Conservation (phyloP, 2,888 invertebrate genomes). For the Helobdella robusta region DNA sequence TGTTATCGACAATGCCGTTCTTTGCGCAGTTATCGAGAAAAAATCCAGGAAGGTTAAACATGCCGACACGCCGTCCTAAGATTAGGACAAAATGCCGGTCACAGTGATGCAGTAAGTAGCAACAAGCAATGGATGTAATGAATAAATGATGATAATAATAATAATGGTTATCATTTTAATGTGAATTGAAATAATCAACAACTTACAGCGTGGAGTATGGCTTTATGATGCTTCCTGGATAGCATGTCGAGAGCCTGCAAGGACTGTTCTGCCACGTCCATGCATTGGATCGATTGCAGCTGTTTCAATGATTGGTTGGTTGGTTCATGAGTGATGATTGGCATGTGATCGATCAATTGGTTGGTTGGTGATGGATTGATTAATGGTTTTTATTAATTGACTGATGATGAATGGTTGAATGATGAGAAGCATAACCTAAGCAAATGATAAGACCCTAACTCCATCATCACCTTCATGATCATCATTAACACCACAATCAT, state of each 20-base stretch:
- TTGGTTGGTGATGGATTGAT: too few species aligned
- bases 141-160: background rate
- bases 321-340: too few species aligned
- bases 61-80: conserved; percentile 82
- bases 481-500: background rate
- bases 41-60: conserved; percentile 94
- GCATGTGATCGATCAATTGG: too few species aligned
- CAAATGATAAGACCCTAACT: background rate
- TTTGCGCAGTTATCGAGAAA: conserved; percentile 94
- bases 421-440: background rate
- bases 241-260: conserved; percentile 93
- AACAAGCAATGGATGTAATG: background rate
- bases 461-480: conserved; percentile 1
- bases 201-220: conserved; percentile 61
- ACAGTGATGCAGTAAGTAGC: background rate
- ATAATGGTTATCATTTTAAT: background rate
- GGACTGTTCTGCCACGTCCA: conserved; percentile 98
- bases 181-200: too few species aligned
- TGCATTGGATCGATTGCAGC: conserved; percentile 92
- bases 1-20: conserved; percentile 87
- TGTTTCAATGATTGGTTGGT: conserved; percentile 28
- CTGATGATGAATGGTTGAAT: too few species aligned
- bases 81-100: background rate
- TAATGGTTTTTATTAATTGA: too few species aligned
- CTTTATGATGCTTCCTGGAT: conserved; percentile 87